Percentiles rank a stretch among this genome's conserved stretches.
Conservation (phyloP, 2,113 vertebrate genomes). For the Okapia johnstoni region DNA sequence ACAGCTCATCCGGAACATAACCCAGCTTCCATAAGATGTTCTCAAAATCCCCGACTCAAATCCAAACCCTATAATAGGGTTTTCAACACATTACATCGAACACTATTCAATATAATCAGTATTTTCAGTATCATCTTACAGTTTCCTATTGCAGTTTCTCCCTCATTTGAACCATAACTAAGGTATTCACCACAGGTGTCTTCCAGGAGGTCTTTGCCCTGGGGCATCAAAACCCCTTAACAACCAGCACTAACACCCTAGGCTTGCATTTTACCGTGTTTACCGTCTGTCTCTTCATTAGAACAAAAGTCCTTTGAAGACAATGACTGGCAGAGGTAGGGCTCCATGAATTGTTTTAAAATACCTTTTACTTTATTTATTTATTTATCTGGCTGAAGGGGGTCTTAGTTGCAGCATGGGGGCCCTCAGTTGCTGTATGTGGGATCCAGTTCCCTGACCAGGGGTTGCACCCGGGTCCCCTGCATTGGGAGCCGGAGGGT, state of each 20-base stretch:
- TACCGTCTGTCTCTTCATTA: not conserved
- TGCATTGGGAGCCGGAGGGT: too few relatives aligned
- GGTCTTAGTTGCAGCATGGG: not conserved
- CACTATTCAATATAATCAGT: not conserved
- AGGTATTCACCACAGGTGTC: accelerated
- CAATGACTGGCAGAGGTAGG: not conserved
- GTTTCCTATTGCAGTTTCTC: not conserved
- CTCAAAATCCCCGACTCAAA: not conserved
- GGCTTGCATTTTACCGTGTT: accelerated
- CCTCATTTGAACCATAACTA: not conserved
- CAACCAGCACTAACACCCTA: not conserved
- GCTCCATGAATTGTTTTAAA: not conserved
- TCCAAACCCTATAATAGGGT: not conserved
- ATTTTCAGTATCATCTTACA: accelerated
- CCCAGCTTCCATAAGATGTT: not conserved
- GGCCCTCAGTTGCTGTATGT: not conserved
- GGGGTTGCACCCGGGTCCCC: not conserved
- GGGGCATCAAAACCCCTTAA: not conserved
- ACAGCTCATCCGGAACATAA: not conserved
- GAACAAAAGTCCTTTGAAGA: not conserved
- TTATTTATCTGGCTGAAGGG: not conserved
- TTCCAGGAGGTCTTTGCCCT: not conserved
- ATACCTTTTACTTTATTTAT: not conserved
- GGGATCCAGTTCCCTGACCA: not conserved
- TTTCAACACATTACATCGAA: not conserved